Conservation (phyloP, 2,888 invertebrate species). For the Aleiodes alternator region DNA sequence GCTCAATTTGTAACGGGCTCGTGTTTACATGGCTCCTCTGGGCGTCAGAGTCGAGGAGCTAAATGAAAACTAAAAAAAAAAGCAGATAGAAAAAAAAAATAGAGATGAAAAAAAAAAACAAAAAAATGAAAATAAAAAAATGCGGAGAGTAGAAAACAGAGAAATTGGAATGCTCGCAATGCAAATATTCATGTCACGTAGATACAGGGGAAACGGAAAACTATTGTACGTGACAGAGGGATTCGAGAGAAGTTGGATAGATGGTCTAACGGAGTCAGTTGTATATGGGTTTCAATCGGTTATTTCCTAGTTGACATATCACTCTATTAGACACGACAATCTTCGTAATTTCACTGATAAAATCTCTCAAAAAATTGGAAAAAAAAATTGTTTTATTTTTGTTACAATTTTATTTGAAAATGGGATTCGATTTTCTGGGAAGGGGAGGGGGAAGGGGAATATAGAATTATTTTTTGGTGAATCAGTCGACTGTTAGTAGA, state of each 20-base stretch:
- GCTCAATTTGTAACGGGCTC: slow-evolving; percentile 25
- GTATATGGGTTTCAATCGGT: slow-evolving; percentile 26
- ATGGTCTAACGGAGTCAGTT: slow-evolving; percentile 23
- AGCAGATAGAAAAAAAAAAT: too few species aligned
- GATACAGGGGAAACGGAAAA: slow-evolving; percentile 28
- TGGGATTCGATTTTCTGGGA: not conserved
- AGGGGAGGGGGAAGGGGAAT: too few species aligned
- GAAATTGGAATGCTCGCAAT: slow-evolving; percentile 36
- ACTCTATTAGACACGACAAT: slow-evolving; percentile 23
- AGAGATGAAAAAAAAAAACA: not conserved
- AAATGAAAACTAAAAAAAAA: slow-evolving; percentile 7
- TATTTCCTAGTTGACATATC: slow-evolving; percentile 32
- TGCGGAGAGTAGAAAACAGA: not conserved
- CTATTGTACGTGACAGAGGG: slow-evolving; percentile 43
- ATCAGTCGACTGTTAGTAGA: too few species aligned
- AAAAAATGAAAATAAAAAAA: not conserved
- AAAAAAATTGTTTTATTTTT: not conserved
- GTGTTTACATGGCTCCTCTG: slow-evolving; percentile 20
- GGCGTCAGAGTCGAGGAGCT: slow-evolving; percentile 12
- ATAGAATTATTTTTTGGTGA: too few species aligned
- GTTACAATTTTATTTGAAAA: slow-evolving; percentile 12
- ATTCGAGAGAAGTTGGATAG: slow-evolving; percentile 16
- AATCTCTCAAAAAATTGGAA: not conserved
- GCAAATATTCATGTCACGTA: slow-evolving; percentile 41
- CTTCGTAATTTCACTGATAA: not conserved